Conservation (phyloP, 2,113 vertebrate species). For the Atractosteus spatula region DNA sequence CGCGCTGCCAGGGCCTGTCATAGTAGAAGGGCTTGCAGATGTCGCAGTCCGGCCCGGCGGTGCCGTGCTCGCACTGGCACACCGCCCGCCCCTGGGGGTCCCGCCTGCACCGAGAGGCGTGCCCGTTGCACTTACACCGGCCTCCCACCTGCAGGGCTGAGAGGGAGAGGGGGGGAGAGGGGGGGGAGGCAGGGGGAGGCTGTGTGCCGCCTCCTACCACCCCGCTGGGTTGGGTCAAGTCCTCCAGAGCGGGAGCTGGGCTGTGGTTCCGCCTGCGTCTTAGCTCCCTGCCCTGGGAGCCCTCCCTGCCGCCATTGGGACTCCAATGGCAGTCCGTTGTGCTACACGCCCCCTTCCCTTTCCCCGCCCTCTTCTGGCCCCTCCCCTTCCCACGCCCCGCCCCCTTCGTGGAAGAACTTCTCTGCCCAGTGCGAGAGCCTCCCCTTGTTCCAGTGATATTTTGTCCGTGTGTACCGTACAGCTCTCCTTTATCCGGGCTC, state of each 20-base stretch:
- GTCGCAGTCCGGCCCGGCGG: constrained; percentile 74
- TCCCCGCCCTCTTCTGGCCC: constrained; percentile 43
- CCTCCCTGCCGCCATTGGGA: constrained; percentile 42
- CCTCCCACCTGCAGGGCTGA: constrained; percentile 79
- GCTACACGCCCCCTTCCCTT: constrained; percentile 46
- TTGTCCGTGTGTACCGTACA: constrained; percentile 52
- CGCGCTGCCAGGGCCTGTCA: constrained; percentile 78
- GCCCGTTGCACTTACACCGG: constrained; percentile 79
- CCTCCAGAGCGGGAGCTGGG: neutral
- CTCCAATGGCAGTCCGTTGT: constrained; percentile 54
- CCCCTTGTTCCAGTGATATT: constrained; percentile 62
- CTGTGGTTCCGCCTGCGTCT: constrained; percentile 65
- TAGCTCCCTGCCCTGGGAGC: constrained; percentile 53
- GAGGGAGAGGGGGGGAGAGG: constrained; percentile 43
- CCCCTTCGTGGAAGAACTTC: constrained; percentile 40
- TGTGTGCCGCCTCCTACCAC: no score
- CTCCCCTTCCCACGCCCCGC: constrained; percentile 38
- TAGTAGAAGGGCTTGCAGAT: constrained; percentile 74
- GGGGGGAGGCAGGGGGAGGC: constrained; percentile 13
- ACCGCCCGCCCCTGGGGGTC: constrained; percentile 54
- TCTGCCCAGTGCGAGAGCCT: constrained; percentile 20
- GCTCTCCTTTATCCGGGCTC: constrained; percentile 45
- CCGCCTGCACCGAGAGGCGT: constrained; percentile 71
- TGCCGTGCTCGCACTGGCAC: constrained; percentile 77
- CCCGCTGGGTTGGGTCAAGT: no score